phyloP scores from a whole-genome alignment of 2,797 vertebrate species.

The Aplochiton taeniatus region DNA sequence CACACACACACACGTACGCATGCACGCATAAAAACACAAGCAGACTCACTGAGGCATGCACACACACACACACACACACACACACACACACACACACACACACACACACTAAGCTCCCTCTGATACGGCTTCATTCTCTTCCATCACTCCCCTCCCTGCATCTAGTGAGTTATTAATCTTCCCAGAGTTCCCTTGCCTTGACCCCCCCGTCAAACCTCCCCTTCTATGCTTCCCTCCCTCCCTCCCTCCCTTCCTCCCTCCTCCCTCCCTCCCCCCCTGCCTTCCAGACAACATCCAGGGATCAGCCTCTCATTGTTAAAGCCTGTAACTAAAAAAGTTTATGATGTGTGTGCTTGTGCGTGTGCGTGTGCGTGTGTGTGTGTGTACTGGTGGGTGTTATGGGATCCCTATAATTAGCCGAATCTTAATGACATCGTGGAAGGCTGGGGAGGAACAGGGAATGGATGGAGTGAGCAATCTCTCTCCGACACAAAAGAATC shows the following conservation, averaged over 20 bases:
- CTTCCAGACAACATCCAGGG: constrained; percentile 23
- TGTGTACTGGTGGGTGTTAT: constrained; percentile 28
- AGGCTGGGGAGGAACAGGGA: constrained; percentile 41
- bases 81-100: constrained; percentile 23
- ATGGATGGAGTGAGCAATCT: constrained; percentile 60
- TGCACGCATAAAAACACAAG: not conserved
- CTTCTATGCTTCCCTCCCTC: not conserved
- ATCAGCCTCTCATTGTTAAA: constrained; percentile 42
- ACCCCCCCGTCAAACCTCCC: constrained; percentile 31
- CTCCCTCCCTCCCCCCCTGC: constrained; percentile 30
- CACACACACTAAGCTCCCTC: constrained; percentile 15
- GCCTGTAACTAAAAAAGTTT: constrained; percentile 13
- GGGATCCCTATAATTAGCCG: constrained; percentile 65
- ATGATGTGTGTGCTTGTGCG: constrained; percentile 14
- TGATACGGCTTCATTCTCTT: constrained; percentile 50
- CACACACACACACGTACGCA: not conserved
- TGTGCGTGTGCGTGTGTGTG: constrained; percentile 9
- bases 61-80: not conserved
- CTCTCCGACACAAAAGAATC: constrained; percentile 75
- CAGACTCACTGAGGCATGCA: not conserved
- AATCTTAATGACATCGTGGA: constrained; percentile 64
- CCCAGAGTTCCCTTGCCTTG: constrained; percentile 46
- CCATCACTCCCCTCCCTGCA: constrained; percentile 22
- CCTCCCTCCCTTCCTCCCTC: constrained; percentile 17
- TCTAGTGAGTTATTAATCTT: constrained; percentile 27